Evolutionary conservation across 2,113 vertebrate genomes (phyloP), one percentile per base, ranked within the genome.

Genomic region (Cervus canadensis): DNA sequence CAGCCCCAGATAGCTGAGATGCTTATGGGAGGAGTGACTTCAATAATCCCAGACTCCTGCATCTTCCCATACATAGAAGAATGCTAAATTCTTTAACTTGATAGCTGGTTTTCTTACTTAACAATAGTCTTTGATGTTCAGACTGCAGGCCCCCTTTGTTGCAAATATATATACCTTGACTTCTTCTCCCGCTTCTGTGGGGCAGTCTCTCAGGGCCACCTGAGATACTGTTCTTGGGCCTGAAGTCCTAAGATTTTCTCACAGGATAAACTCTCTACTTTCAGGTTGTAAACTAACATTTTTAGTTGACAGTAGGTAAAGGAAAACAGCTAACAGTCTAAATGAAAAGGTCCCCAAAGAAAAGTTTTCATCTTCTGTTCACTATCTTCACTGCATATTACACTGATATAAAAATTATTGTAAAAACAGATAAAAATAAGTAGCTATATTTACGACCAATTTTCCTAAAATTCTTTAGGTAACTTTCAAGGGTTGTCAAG

Each of bases 381-480:
- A 52, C 19, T 43, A 23, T 1, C 17, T 76, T 40, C 0, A 40
- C 3, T 43, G 6, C 1, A 3, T 43, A 74, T 59, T 56, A 82
- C 8, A 83, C 16, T 82, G 30, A 59, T 7, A 43, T 81, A 89
- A 74, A 79, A 56, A 81, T 43, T 87, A 23, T 21, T 86, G 5
- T 48, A 64, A 74, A 93, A 97, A 85, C 56, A 86, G 25, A 64
- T 64, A 60, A 54, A 93, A 94, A 15, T 85, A 59, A 88, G 50
- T 16, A 71, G 64, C 93, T 17, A 86, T 62, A 26, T 62, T 83
- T 59, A 81, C 23, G 12, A 92, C 1, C 16, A 16, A 67, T 74
- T 85, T 78, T 60, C 54, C 50, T 78, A 59, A 89, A 82, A 87
- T 85, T 87, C 50, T 87, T 96, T 92, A 84, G 78, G 23, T 67